Percentiles rank a stretch among this genome's conserved stretches.
Conservation (phyloP, 2,113 vertebrate genomes). For the Gavia stellata region DNA sequence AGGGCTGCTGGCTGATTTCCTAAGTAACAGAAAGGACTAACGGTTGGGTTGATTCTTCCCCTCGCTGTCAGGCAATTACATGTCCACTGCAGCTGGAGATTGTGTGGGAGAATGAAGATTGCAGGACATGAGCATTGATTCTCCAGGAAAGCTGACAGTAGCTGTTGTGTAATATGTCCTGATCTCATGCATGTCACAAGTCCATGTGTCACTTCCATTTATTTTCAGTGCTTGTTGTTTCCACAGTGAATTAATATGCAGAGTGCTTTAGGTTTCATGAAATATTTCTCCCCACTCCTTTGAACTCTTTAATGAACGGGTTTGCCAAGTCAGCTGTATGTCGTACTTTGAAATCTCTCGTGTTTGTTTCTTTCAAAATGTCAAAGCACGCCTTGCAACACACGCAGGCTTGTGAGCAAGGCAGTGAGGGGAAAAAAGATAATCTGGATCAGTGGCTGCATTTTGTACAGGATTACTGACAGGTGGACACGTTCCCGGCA, state of each 20-base stretch:
- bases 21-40: not conserved
- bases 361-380: accelerated
- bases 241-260: not conserved
- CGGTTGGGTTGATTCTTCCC: not conserved
- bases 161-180: not conserved
- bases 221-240: not conserved
- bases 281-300: not conserved
- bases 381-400: accelerated
- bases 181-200: not conserved
- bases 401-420: not conserved
- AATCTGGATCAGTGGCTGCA: accelerated
- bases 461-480: not conserved
- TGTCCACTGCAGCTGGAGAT: not conserved
- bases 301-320: not conserved
- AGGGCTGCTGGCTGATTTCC: not conserved
- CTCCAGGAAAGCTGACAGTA: not conserved
- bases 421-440: accelerated
- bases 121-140: not conserved
- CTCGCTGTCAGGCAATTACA: not conserved
- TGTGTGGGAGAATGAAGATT: not conserved
- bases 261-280: not conserved
- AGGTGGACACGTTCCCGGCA: accelerated
- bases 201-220: not conserved
- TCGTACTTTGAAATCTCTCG: not conserved
- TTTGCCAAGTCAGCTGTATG: not conserved